Percentiles rank a stretch among this genome's conserved stretches.
Evolutionary conservation across 2,113 vertebrate species (phyloP).

Genomic region (Cepphus grylle): DNA sequence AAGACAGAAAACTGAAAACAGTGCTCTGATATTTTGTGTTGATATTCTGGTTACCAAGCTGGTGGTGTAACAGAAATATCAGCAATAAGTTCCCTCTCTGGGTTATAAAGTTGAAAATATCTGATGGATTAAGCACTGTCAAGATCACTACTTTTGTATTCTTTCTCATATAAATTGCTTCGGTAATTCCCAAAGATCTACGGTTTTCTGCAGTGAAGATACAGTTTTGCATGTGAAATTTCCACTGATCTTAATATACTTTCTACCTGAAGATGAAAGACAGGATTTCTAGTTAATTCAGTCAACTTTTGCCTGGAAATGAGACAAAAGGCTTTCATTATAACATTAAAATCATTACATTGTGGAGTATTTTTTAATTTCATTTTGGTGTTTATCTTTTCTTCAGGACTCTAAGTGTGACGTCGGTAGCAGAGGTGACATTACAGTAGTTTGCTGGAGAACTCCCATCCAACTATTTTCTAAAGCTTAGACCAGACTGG

Average conservation of each 20-base stretch:
- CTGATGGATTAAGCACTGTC: neutral
- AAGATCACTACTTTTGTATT: neutral
- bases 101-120: neutral
- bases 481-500: neutral
- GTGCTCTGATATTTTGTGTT: neutral
- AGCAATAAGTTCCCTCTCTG: neutral
- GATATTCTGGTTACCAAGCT: neutral
- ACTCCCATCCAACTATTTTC: neutral
- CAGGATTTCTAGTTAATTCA: neutral
- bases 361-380: neutral
- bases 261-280: neutral
- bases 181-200: neutral
- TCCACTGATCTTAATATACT: neutral
- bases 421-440: neutral
- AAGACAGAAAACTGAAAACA: constrained; percentile 4
- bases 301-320: neutral
- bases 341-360: neutral
- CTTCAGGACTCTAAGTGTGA: neutral
- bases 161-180: neutral
- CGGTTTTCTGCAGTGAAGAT: neutral
- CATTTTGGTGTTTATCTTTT: neutral
- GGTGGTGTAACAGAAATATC: neutral
- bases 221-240: neutral
- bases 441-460: neutral
- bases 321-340: neutral